phyloP scores from a whole-genome alignment of 2,113 vertebrate species.

The Oncorhynchus mykiss region DNA sequence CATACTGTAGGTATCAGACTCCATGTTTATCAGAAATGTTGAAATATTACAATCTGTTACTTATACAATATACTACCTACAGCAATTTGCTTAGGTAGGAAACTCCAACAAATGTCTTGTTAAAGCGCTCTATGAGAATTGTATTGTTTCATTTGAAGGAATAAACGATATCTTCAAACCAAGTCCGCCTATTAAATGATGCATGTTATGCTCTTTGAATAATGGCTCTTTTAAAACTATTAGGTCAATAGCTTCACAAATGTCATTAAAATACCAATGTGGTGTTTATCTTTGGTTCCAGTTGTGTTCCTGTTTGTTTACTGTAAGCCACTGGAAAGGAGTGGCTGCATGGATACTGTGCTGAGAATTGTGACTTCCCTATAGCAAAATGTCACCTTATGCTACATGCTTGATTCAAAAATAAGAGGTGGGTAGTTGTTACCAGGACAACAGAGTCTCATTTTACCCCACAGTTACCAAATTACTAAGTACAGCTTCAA shows the following conservation, averaged over 20 bases:
- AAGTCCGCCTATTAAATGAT: neutral
- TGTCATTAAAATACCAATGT: constrained; percentile 8
- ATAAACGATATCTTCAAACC: neutral
- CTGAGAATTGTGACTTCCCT: constrained; percentile 8
- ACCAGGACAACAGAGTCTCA: constrained; percentile 84
- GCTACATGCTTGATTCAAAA: constrained; percentile 71
- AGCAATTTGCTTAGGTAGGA: neutral
- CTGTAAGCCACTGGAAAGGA: neutral
- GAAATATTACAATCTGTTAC: no score
- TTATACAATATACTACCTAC: neutral
- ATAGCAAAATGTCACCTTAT: constrained; percentile 73
- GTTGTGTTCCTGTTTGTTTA: constrained; percentile 19
- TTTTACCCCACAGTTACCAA: constrained; percentile 91
- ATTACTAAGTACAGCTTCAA: constrained; percentile 85
- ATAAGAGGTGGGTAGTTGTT: constrained; percentile 76
- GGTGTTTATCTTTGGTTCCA: neutral
- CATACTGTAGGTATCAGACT: neutral
- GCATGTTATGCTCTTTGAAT: neutral
- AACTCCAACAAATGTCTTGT: neutral
- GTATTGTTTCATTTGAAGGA: neutral
- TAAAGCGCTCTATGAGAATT: neutral
- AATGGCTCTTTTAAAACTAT: neutral
- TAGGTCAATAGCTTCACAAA: neutral
- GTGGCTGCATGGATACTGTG: neutral
- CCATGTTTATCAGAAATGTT: neutral